Percentiles rank a stretch among this genome's conserved stretches.
Evolutionary conservation across 1,140 invertebrate species (phyloP).

Genomic region (Luehdorfia chinensis): DNA sequence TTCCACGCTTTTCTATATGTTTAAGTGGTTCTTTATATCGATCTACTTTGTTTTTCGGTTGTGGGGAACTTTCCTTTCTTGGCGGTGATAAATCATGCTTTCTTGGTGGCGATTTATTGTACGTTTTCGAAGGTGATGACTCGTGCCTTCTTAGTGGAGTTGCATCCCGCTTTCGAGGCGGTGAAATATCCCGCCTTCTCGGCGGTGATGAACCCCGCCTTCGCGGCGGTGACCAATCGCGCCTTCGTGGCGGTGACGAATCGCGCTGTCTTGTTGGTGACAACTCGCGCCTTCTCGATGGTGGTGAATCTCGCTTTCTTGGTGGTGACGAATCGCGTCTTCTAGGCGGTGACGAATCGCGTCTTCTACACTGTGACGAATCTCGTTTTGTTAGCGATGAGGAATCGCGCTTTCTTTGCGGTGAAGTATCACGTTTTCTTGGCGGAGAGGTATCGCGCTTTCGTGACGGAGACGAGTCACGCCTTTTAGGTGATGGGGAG

Average conservation of each 20-base stretch:
- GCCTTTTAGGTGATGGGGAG: constrained; percentile 11
- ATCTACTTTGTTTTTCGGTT: constrained; percentile 33
- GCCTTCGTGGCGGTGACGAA: background rate
- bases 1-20: constrained; percentile 37
- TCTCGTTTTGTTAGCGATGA: background rate
- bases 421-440: background rate
- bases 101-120: background rate
- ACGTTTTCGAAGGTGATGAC: background rate
- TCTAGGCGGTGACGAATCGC: background rate
- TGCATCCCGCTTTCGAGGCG: background rate
- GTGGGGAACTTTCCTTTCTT: background rate
- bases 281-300: background rate
- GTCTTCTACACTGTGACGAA: background rate
- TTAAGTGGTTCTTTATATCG: constrained; percentile 39
- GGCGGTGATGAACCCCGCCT: background rate
- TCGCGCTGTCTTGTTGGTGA: background rate
- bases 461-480: background rate
- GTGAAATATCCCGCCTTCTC: background rate
- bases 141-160: background rate
- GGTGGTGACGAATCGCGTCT: background rate
- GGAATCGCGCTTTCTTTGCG: background rate
- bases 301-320: background rate
- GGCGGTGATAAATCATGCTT: background rate
- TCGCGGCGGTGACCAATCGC: background rate
- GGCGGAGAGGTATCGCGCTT: background rate